Base-by-base conservation (phyloP, 2,113 vertebrate species). In the Xiphophorus maculatus region DNA sequence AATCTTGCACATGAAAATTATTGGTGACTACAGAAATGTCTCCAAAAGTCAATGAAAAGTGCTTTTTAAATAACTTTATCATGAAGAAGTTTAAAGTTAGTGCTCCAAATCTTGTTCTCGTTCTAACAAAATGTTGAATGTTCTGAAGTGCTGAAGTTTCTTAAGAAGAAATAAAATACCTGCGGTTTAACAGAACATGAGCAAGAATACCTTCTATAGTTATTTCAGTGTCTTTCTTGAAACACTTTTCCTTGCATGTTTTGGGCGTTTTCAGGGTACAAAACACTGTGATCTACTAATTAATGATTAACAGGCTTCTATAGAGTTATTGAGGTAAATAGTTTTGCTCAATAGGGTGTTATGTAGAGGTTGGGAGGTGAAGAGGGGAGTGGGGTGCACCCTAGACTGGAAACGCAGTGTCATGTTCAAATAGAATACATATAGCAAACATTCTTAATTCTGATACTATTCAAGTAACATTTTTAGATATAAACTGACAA, bases 1-100 rank as follows among this genome's bases (percentile, higher is more conserved):
- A 71, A 44, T 81, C 74, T 68, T 32, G 40, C 37, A 79, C 30
- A 60, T 33, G 4, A 2, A 75, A 51, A 64, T 68, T 42, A 73
- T 68, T 48, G 37, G 29, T 63, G 65, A 66, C 27, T 28, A 8
- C 61, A 65, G 63, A n/a, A 40, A 27, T 69, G 32, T 28, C 14
- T 5, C 5, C 30, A 22, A 15, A 27, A 10, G 61, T 60, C 19
- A 60, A 17, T 7, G 1, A 19, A 48, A 17, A 19, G 44, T 48
- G 17, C 44, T 48, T 48, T 48, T 19, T 19, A 19, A 19, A 48
- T 17, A 48, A 48, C 17, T 48, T 48, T 19, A 48, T 17, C 44
- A 19, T 17, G 17, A 22, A 48, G 14, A 48, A 48, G 44, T 48
- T 48, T 7, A 48, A 17, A 48, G 44, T 19, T 48, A 19, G 14